Evolutionary conservation across 2,797 vertebrate species (phyloP).

Genomic region (Aldrovandia affinis): DNA sequence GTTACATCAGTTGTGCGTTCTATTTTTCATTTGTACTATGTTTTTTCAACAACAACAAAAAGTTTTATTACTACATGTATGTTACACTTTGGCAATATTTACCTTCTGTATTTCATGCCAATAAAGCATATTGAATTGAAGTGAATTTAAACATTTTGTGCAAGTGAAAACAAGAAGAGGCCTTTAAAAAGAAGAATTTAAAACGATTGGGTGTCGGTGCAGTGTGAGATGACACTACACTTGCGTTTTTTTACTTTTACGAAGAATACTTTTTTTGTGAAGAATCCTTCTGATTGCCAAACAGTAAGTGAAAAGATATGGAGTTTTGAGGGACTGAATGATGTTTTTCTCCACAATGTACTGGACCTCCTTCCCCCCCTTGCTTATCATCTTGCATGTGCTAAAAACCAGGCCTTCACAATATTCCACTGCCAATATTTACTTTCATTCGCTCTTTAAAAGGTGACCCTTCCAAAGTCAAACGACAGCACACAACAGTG

Average conservation of each 20-base stretch:
- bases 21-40: no score
- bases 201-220: no score
- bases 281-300: not conserved
- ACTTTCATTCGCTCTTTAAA: not conserved
- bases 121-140: no score
- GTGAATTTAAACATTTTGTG: no score
- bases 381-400: not conserved
- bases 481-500: no score
- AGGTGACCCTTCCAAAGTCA: constrained; percentile 10
- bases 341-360: not conserved
- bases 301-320: not conserved
- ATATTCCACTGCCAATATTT: not conserved
- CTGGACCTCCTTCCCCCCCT: not conserved
- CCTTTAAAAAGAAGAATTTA: no score
- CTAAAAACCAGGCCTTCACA: not conserved
- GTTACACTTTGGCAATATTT: no score
- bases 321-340: not conserved
- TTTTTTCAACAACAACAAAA: not conserved
- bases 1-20: no score
- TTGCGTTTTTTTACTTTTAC: not conserved
- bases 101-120: no score
- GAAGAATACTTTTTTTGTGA: no score
- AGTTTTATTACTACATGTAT: not conserved
- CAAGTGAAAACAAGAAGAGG: no score
- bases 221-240: no score